Conservation (phyloP, 2,113 vertebrate species). For the Labeo catla region DNA sequence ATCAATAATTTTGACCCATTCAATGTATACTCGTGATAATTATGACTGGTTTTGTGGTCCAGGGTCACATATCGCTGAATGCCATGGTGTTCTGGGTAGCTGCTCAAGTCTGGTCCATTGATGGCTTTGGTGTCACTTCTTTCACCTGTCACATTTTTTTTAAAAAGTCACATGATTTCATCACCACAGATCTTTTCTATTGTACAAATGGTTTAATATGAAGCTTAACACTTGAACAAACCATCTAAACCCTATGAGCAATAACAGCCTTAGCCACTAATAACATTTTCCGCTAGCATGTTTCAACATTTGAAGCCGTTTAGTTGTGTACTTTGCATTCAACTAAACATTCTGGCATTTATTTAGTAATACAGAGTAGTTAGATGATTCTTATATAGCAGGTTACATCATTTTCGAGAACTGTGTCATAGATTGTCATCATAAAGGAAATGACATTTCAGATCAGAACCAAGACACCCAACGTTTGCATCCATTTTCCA, state of each 20-base stretch:
- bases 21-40: no score
- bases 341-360: not conserved
- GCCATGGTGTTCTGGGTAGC: not conserved
- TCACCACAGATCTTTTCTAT: not conserved
- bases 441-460: constrained; percentile 44
- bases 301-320: not conserved
- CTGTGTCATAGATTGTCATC: constrained; percentile 35
- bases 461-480: constrained; percentile 18
- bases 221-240: not conserved
- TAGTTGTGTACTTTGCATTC: not conserved
- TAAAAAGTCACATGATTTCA: not conserved
- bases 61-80: no score
- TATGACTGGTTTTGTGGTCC: no score
- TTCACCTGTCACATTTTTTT: not conserved
- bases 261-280: not conserved
- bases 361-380: not conserved
- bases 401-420: constrained; percentile 41
- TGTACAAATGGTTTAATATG: not conserved
- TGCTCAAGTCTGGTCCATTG: not conserved
- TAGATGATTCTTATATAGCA: not conserved
- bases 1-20: no score
- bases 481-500: constrained; percentile 32
- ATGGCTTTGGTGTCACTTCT: not conserved
- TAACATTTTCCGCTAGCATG: not conserved
- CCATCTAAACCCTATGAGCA: not conserved